Evolutionary conservation across 2,888 invertebrate genomes (phyloP).

Genomic region (Drosophila pegasa): DNA sequence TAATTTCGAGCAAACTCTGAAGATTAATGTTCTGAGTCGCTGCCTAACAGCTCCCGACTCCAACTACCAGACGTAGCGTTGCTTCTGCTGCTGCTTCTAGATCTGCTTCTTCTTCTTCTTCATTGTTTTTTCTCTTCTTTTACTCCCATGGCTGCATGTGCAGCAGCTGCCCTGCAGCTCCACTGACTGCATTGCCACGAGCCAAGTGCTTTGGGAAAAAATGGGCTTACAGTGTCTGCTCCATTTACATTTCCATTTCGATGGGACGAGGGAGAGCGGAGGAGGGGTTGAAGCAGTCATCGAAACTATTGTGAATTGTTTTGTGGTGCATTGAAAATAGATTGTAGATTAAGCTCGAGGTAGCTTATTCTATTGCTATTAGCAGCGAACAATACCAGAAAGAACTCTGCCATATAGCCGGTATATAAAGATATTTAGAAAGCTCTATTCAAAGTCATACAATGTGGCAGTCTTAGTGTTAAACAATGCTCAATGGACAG

Average conservation of each 20-base stretch:
- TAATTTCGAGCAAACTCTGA: conserved; percentile 66
- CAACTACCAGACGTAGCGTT: conserved; percentile 10
- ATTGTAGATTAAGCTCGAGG: not conserved
- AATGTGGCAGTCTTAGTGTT: not conserved
- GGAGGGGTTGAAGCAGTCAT: not conserved
- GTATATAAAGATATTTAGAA: not conserved
- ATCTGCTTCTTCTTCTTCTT: not conserved
- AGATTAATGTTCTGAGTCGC: conserved; percentile 77
- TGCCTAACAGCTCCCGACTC: conserved; percentile 32
- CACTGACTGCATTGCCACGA: conserved; percentile 40
- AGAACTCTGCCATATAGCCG: not conserved
- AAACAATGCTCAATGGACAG: not conserved
- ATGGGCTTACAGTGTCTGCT: conserved; percentile 40
- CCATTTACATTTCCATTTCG: conserved; percentile 26
- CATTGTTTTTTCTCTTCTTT: not conserved
- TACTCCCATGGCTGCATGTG: conserved; percentile 20
- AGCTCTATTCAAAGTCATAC: not conserved
- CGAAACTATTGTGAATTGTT: conserved; percentile 9
- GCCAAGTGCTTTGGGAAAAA: conserved; percentile 33
- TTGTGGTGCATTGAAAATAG: conserved; percentile 2
- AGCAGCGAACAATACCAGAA: not conserved
- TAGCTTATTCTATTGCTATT: not conserved
- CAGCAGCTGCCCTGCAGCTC: conserved; percentile 30
- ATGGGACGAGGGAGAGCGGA: no score
- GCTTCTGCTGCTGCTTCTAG: conserved; percentile 6